Conservation (phyloP, 2,888 invertebrate genomes). For the Sinopyrophorus schimmeli region DNA sequence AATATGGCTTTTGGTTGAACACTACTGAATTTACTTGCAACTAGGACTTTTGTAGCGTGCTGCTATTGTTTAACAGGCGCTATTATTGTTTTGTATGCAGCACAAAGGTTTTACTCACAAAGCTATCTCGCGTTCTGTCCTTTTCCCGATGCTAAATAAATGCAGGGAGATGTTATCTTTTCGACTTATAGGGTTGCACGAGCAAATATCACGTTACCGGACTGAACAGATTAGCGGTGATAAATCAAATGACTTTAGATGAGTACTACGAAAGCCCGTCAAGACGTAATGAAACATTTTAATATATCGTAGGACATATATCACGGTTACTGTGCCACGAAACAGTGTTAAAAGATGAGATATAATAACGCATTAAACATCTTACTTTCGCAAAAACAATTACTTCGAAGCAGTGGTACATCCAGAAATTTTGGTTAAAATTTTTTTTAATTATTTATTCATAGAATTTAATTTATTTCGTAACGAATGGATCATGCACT, state of each 20-base stretch:
- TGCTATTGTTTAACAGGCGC: conserved; percentile 21
- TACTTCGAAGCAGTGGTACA: no score
- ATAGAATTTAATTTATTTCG: no score
- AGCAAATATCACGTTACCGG: conserved; percentile 19
- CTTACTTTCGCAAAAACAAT: not conserved
- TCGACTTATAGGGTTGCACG: conserved; percentile 16
- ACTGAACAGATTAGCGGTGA: conserved; percentile 29
- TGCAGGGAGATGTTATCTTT: conserved; percentile 13
- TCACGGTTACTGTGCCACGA: conserved; percentile 22
- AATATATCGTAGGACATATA: conserved; percentile 27
- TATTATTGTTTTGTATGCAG: conserved; percentile 17
- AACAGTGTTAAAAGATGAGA: no score
- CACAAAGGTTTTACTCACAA: conserved; percentile 22
- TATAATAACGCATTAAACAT: no score
- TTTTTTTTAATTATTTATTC: no score
- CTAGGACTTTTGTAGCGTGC: conserved; percentile 24
- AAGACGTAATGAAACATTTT: conserved; percentile 32
- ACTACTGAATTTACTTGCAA: conserved; percentile 14
- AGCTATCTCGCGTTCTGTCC: conserved; percentile 14
- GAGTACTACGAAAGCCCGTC: conserved; percentile 22
- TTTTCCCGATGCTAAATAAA: conserved; percentile 10
- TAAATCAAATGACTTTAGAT: conserved; percentile 25
- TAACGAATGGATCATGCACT: no score
- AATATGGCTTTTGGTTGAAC: conserved; percentile 21
- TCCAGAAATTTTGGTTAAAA: no score